Conservation (phyloP, 1,140 invertebrate genomes). For the Leguminivora glycinivorella region DNA sequence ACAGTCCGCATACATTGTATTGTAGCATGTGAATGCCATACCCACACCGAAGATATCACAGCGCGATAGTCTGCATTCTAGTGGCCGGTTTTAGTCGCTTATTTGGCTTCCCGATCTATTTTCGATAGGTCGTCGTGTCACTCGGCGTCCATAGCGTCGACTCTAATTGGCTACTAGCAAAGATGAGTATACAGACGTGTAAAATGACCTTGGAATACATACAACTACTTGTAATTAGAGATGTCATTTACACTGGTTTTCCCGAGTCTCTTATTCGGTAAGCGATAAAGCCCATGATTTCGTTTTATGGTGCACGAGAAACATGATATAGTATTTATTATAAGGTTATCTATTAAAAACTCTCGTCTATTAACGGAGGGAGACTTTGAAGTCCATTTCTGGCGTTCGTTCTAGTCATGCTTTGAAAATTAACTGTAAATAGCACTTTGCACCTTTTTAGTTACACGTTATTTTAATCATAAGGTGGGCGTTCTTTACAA, state of each 20-base stretch:
- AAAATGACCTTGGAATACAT: not conserved
- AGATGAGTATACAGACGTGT: not conserved
- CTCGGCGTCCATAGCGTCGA: not conserved
- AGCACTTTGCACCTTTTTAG: not conserved
- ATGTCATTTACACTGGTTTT: not conserved
- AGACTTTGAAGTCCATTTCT: constrained; percentile 8
- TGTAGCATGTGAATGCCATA: constrained; percentile 1
- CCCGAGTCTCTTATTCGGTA: not conserved
- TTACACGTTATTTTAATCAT: too few species aligned
- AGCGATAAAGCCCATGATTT: not conserved
- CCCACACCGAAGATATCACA: not conserved
- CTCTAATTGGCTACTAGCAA: not conserved
- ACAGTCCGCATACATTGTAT: not conserved
- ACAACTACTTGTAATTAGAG: not conserved
- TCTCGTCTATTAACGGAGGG: not conserved
- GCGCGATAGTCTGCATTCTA: constrained; percentile 31
- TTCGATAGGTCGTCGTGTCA: constrained; percentile 38
- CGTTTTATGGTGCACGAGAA: constrained; percentile 10
- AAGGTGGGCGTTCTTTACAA: too few species aligned
- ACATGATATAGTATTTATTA: constrained; percentile 27
- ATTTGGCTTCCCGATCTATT: constrained; percentile 41
- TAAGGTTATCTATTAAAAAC: constrained; percentile 20
- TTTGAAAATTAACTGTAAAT: too few species aligned
- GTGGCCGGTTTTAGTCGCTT: constrained; percentile 36
- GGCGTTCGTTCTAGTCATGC: not conserved